Percentiles rank a stretch among this genome's conserved stretches.
phyloP scores from a whole-genome alignment of 2,888 invertebrate genomes.

The Auanema freiburgensis region DNA sequence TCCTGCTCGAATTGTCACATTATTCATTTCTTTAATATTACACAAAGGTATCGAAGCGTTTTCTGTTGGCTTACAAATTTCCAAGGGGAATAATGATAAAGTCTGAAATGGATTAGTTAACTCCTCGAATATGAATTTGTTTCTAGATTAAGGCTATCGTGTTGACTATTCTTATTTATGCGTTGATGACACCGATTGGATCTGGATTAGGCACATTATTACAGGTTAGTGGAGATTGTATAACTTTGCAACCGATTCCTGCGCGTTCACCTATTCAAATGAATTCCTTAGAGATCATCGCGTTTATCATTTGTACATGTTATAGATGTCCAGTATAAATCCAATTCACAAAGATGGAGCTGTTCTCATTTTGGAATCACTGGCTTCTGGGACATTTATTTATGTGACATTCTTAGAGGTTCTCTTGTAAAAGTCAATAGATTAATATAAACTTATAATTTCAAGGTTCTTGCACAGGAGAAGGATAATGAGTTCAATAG shows the following conservation, averaged over 20 bases:
- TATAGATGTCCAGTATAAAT: conserved; percentile 16
- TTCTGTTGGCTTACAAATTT: conserved; percentile 68
- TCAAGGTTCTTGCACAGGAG: conserved; percentile 39
- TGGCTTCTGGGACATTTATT: conserved; percentile 62
- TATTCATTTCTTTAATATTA: conserved; percentile 61
- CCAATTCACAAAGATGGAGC: conserved; percentile 40
- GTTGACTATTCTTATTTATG: conserved; percentile 66
- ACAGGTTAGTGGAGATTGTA: conserved; percentile 15
- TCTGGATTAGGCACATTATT: conserved; percentile 50
- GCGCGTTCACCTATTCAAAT: neutral
- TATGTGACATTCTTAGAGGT: conserved; percentile 54
- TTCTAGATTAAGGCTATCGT: conserved; percentile 48
- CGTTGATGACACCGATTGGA: conserved; percentile 76
- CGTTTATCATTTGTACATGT: too few species aligned
- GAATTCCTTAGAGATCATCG: neutral
- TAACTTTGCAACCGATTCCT: neutral
- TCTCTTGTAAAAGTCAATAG: neutral
- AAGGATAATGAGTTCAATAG: conserved; percentile 46
- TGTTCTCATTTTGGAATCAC: conserved; percentile 52
- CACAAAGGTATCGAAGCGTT: conserved; percentile 71
- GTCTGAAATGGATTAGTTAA: conserved; percentile 1
- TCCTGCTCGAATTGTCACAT: conserved; percentile 52
- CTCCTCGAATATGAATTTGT: neutral
- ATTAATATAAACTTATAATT: neutral
- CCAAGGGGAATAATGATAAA: conserved; percentile 46